These are phyloP conservation scores for Gymnobelideus leadbeateri DNA, from an alignment of 2,113 vertebrate species.

Conservation along the genomic window DNA sequence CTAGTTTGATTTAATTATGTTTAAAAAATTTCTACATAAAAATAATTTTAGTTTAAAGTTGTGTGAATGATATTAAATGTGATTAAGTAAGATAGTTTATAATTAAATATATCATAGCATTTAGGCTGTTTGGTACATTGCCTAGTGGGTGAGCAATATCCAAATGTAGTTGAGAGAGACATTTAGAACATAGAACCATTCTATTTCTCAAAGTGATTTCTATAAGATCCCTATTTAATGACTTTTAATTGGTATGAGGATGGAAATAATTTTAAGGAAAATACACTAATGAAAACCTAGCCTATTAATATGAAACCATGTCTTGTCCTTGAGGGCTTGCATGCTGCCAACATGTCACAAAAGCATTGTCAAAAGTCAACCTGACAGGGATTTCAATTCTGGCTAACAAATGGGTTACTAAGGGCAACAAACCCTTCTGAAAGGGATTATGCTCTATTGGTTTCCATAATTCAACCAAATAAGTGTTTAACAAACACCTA, in stretches of 20 bases:
- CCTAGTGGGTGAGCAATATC: background rate
- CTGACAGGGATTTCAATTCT: background rate
- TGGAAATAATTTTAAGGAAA: background rate
- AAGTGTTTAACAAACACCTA: background rate
- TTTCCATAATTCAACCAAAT: background rate
- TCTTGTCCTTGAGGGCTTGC: constrained; percentile 4
- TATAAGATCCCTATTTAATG: background rate
- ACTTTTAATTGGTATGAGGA: background rate
- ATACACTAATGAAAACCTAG: background rate
- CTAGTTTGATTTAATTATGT: background rate
- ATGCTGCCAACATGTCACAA: background rate
- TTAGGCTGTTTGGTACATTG: background rate
- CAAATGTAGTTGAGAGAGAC: background rate
- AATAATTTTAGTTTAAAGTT: background rate
- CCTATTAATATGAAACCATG: background rate
- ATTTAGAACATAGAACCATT: background rate
- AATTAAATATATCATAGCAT: background rate
- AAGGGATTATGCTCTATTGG: background rate
- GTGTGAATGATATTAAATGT: background rate
- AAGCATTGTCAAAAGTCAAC: background rate
- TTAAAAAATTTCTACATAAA: background rate
- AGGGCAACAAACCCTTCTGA: background rate
- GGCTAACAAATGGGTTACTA: background rate
- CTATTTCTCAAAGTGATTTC: background rate
- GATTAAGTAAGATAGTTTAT: background rate